A percentile compares a stretch with the other conserved stretches of the same genome.
phyloP scores from a whole-genome alignment of 2,113 vertebrate species.

The Cavia aperea region DNA sequence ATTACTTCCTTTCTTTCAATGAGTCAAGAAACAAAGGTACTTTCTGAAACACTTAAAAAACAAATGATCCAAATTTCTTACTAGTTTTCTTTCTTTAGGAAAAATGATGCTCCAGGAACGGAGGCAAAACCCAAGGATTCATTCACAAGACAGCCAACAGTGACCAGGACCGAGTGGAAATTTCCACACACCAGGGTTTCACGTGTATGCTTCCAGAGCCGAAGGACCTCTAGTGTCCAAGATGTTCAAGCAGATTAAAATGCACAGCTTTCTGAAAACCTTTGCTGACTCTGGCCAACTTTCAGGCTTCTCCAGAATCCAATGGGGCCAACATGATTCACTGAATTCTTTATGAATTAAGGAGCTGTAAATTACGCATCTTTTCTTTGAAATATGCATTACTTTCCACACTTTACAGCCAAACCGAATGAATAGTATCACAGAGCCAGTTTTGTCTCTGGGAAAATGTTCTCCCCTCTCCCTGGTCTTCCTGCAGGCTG shows the following conservation, averaged over 20 bases:
- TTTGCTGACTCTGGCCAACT: constrained; percentile 35
- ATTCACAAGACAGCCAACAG: constrained; percentile 59
- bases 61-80: constrained; percentile 36
- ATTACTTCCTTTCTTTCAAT: background rate
- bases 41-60: constrained; percentile 49
- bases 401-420: constrained; percentile 54
- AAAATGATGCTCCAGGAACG: constrained; percentile 35
- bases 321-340: constrained; percentile 58
- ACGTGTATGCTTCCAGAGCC: constrained; percentile 48
- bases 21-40: constrained; percentile 54
- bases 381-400: constrained; percentile 53
- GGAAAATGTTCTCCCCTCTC: background rate
- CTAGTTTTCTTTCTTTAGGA: constrained; percentile 44
- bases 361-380: constrained; percentile 61
- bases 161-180: constrained; percentile 33
- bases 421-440: constrained; percentile 32
- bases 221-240: constrained; percentile 34
- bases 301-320: constrained; percentile 54
- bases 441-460: constrained; percentile 35
- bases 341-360: constrained; percentile 64
- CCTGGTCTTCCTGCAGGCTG: background rate
- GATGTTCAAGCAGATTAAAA: constrained; percentile 36
- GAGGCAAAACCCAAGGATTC: constrained; percentile 48
- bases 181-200: constrained; percentile 52
- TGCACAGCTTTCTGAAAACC: constrained; percentile 37